phyloP scores from a whole-genome alignment of 2,113 vertebrate genomes.

The Nothobranchius kuhntae region DNA sequence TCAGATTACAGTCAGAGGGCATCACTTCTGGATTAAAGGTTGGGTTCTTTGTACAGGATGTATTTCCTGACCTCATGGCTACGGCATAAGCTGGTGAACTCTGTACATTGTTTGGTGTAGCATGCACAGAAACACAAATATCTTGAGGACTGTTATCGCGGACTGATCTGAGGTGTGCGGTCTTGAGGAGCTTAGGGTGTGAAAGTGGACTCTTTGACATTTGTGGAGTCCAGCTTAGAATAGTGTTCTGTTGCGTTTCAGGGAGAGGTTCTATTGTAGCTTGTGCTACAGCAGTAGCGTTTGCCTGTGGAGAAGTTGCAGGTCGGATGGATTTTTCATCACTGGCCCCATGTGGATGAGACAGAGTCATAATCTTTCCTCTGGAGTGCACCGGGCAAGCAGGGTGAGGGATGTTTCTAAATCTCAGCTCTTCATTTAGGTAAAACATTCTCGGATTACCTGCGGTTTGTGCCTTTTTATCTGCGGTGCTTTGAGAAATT shows the following conservation, averaged over 20 bases:
- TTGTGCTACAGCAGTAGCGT: conserved; percentile 56
- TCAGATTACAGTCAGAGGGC: conserved; percentile 11
- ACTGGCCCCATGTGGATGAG: background rate
- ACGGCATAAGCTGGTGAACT: conserved; percentile 19
- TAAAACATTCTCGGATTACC: conserved; percentile 40
- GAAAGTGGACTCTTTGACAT: conserved; percentile 46
- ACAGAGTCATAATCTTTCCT: conserved; percentile 5
- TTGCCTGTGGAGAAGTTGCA: conserved; percentile 33
- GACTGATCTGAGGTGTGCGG: conserved; percentile 1
- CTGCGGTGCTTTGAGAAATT: conserved; percentile 31
- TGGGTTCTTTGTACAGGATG: conserved; percentile 16
- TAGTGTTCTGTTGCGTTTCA: conserved; percentile 2
- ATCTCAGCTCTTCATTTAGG: conserved; percentile 44
- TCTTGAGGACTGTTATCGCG: conserved; percentile 18
- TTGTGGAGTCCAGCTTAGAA: conserved; percentile 46
- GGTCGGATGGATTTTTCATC: conserved; percentile 14
- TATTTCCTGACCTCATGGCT: conserved; percentile 2
- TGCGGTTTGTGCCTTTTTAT: conserved; percentile 32
- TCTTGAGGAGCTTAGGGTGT: conserved; percentile 18
- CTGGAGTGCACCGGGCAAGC: conserved; percentile 56
- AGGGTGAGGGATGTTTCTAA: conserved; percentile 41
- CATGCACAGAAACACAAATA: conserved; percentile 40
- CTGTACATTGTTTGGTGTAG: conserved; percentile 34
- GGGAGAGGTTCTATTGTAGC: conserved; percentile 48
- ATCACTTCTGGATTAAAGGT: background rate